A percentile compares a stretch with the other conserved stretches of the same genome.
These are phyloP conservation scores for Mesembrinibis cayennensis DNA, from an alignment of 2,113 vertebrate genomes.

Conservation along the genomic window DNA sequence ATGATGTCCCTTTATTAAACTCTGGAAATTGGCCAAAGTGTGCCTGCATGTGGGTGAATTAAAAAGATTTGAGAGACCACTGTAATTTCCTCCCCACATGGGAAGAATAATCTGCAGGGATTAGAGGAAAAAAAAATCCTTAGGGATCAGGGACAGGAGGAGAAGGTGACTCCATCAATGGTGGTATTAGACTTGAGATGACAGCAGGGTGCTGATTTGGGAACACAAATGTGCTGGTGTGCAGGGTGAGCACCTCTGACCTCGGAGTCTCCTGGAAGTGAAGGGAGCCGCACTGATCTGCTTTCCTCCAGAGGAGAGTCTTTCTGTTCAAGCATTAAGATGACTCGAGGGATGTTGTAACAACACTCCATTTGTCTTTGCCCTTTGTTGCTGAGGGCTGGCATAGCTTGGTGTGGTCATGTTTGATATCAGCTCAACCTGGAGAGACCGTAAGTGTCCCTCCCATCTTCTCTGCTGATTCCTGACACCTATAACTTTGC, in stretches of 20 bases:
- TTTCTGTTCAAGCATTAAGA: not conserved
- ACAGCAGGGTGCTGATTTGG: not conserved
- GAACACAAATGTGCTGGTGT: not conserved
- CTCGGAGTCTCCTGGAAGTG: not conserved
- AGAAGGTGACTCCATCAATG: not conserved
- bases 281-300: not conserved
- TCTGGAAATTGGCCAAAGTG: not conserved
- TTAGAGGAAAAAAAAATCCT: not conserved
- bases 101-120: conserved; percentile 9
- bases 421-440: not conserved
- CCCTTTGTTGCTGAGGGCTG: not conserved
- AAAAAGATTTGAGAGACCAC: conserved; percentile 15
- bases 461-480: not conserved
- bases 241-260: not conserved
- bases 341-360: not conserved
- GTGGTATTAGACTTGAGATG: not conserved
- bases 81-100: conserved; percentile 23
- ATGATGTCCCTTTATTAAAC: not conserved
- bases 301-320: not conserved
- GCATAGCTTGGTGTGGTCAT: not conserved
- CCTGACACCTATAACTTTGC: not conserved
- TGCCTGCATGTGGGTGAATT: not conserved
- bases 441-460: fast-evolving
- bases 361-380: not conserved
- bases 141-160: not conserved